Evolutionary conservation across 2,797 vertebrate genomes (phyloP).

Genomic region (Sebastes steindachneri): DNA sequence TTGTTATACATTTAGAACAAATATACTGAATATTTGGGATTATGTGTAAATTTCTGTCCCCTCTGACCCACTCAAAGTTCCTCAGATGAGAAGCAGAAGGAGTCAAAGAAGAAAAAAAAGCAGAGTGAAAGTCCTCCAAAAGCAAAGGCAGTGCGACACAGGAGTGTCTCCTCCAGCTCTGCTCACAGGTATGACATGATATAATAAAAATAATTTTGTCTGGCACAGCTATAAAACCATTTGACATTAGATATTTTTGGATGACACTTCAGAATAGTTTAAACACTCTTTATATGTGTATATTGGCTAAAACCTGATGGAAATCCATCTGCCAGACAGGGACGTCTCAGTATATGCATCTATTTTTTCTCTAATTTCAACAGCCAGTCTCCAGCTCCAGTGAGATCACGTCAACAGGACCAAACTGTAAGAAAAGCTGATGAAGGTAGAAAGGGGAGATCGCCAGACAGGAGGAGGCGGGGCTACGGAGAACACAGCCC

Average conservation of each 20-base stretch:
- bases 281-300: background rate
- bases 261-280: background rate
- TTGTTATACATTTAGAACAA: background rate
- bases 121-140: slow-evolving; percentile 73
- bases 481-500: slow-evolving; percentile 67
- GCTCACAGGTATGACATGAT: slow-evolving; percentile 63
- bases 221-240: background rate
- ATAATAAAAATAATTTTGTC: background rate
- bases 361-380: background rate
- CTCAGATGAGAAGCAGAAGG: slow-evolving; percentile 82
- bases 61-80: slow-evolving; percentile 71
- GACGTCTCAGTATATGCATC: background rate
- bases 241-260: background rate
- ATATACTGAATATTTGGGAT: background rate
- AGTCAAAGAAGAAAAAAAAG: slow-evolving; percentile 84
- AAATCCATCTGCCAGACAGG: background rate
- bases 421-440: slow-evolving; percentile 53
- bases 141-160: slow-evolving; percentile 49
- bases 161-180: slow-evolving; percentile 75
- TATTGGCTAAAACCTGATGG: background rate
- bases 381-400: slow-evolving; percentile 70
- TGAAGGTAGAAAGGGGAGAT: slow-evolving; percentile 67
- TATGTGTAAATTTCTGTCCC: background rate
- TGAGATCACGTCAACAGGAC: slow-evolving; percentile 61
- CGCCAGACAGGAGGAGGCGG: slow-evolving; percentile 69